These are phyloP conservation scores for Littorina saxatilis DNA, from an alignment of 1,140 invertebrate species.

Conservation along the genomic window DNA sequence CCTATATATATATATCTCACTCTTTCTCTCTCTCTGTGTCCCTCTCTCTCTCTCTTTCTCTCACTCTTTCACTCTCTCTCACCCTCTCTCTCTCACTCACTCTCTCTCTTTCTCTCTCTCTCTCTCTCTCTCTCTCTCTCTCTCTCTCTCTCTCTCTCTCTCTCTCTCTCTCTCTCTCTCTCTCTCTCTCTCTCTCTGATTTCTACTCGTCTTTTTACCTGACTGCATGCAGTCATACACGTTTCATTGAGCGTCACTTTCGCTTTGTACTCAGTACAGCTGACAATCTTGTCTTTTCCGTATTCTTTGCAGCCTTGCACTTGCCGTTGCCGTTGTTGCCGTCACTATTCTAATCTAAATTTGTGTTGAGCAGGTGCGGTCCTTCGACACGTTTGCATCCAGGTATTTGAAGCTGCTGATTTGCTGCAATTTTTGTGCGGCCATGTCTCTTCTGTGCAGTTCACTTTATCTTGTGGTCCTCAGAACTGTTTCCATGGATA, in stretches of 20 bases:
- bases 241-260: not conserved
- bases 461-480: no score
- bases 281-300: not conserved
- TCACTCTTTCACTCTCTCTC: no score
- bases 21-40: no score
- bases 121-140: not conserved
- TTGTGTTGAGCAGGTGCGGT: not conserved
- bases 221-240: not conserved
- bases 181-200: not conserved
- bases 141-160: not conserved
- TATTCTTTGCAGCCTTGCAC: not conserved
- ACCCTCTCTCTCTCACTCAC: constrained; percentile 4
- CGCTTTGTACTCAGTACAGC: not conserved
- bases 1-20: no score
- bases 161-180: no score
- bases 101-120: not conserved
- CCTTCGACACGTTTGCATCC: no score
- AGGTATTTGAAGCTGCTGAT: no score
- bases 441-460: no score
- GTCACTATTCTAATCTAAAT: not conserved
- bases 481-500: no score
- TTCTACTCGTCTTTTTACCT: not conserved
- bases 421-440: no score
- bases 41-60: no score
- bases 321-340: not conserved